A percentile compares a stretch with the other conserved stretches of the same genome.
phyloP scores from a whole-genome alignment of 2,113 vertebrate species.

The Kryptolebias marmoratus region DNA sequence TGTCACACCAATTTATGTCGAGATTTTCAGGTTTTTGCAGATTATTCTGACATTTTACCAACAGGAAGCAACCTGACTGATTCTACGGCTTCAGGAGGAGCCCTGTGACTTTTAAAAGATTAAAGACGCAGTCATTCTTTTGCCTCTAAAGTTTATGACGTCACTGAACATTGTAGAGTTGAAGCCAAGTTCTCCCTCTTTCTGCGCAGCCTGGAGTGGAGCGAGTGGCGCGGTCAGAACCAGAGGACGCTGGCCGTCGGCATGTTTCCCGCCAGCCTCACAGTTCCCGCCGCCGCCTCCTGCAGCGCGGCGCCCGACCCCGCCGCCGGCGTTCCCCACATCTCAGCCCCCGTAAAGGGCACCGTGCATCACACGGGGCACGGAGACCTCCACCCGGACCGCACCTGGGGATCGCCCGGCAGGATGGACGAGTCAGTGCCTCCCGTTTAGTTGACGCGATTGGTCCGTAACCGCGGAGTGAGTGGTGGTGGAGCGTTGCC shows the following conservation, averaged over 20 bases:
- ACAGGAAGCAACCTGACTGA: too few species aligned
- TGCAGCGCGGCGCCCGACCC: slow-evolving; percentile 13
- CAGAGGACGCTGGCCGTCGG: slow-evolving; percentile 82
- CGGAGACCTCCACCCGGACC: slow-evolving; percentile 68
- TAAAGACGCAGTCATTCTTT: neutral
- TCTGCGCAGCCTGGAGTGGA: slow-evolving; percentile 77
- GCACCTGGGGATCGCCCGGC: slow-evolving; percentile 72
- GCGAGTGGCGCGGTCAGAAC: slow-evolving; percentile 90
- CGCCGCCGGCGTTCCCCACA: slow-evolving; percentile 15
- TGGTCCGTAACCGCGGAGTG: too few species aligned
- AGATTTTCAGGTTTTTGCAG: neutral
- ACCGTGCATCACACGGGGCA: slow-evolving; percentile 78
- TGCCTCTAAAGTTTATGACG: neutral
- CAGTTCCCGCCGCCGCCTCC: neutral
- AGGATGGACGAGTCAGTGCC: slow-evolving; percentile 76
- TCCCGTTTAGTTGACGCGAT: neutral
- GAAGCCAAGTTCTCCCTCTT: neutral
- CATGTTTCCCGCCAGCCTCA: slow-evolving; percentile 81
- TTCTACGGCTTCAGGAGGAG: too few species aligned
- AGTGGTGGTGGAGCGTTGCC: too few species aligned
- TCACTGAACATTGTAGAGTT: too few species aligned
- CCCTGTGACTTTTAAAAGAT: too few species aligned
- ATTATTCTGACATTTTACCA: neutral
- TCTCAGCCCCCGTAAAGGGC: slow-evolving; percentile 78
- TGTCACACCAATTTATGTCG: too few species aligned